Evolutionary conservation across 1,140 invertebrate genomes (phyloP).

Genomic region (Anastrepha ludens): DNA sequence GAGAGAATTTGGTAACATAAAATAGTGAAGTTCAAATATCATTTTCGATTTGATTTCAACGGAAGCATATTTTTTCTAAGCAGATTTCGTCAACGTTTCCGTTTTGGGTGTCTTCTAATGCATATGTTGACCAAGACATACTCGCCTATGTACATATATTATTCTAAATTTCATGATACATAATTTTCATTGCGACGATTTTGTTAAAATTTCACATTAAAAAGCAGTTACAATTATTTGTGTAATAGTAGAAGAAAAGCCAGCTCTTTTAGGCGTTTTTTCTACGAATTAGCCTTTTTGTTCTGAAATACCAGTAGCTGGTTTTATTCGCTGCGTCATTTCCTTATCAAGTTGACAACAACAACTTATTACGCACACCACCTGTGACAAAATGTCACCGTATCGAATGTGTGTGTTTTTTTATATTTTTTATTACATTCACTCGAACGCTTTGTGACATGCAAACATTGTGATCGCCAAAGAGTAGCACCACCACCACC

Average conservation of each 20-base stretch:
- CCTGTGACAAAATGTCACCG: conserved; percentile 32
- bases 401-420: background rate
- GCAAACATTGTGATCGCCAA: background rate
- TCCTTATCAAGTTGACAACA: conserved; percentile 20
- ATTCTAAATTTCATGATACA: background rate
- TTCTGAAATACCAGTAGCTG: conserved; percentile 32
- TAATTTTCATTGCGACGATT: conserved; percentile 10
- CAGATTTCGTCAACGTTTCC: conserved; percentile 16
- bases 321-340: conserved; percentile 31
- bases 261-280: background rate
- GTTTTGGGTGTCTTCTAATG: background rate
- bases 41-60: background rate
- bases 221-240: background rate
- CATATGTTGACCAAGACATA: background rate
- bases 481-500: background rate
- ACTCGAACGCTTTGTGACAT: background rate
- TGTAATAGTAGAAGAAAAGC: background rate
- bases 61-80: background rate
- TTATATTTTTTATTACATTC: background rate
- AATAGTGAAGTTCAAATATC: too few relatives aligned
- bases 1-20: too few relatives aligned
- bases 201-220: background rate
- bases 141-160: background rate
- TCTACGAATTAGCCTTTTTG: conserved; percentile 20
- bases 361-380: background rate